A percentile compares a stretch with the other conserved stretches of the same genome.
Evolutionary conservation across 2,888 invertebrate species (phyloP).

Genomic region (Halocaridina rubra): DNA sequence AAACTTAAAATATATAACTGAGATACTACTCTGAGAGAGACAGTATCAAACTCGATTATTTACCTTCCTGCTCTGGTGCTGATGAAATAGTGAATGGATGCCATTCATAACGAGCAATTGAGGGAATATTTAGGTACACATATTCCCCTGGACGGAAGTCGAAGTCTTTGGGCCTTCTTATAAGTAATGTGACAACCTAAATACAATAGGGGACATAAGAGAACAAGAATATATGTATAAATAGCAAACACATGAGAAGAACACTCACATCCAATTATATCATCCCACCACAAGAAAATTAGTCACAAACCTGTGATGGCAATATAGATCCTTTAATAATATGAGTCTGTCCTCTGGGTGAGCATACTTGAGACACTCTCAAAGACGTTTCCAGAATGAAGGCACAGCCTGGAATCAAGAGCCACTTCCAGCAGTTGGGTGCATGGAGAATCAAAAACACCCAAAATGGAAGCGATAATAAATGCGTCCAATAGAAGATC

Average conservation of each 20-base stretch:
- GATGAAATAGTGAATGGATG: constrained; percentile 71
- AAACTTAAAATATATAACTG: too few species aligned
- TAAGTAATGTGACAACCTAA: constrained; percentile 70
- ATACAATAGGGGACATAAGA: too few species aligned
- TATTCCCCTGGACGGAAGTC: constrained; percentile 70
- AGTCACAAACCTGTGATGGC: constrained; percentile 61
- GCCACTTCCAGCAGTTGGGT: constrained; percentile 65
- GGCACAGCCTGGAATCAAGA: constrained; percentile 61
- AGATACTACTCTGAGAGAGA: too few species aligned
- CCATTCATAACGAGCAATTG: constrained; percentile 69
- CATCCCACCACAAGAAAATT: not conserved
- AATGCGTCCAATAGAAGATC: constrained; percentile 65
- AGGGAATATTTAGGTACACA: constrained; percentile 69
- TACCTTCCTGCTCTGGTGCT: constrained; percentile 69
- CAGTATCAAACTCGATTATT: not conserved
- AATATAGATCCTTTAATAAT: constrained; percentile 57
- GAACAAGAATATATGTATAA: too few species aligned
- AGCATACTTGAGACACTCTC: constrained; percentile 59
- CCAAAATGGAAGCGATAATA: constrained; percentile 64
- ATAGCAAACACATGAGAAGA: too few species aligned
- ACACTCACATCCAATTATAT: too few species aligned
- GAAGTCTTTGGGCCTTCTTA: constrained; percentile 69
- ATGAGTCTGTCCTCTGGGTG: constrained; percentile 58
- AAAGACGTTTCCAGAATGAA: constrained; percentile 62
- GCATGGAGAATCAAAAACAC: constrained; percentile 64